phyloP scores from a whole-genome alignment of 2,888 invertebrate species.

The Amphipoea lucens region DNA sequence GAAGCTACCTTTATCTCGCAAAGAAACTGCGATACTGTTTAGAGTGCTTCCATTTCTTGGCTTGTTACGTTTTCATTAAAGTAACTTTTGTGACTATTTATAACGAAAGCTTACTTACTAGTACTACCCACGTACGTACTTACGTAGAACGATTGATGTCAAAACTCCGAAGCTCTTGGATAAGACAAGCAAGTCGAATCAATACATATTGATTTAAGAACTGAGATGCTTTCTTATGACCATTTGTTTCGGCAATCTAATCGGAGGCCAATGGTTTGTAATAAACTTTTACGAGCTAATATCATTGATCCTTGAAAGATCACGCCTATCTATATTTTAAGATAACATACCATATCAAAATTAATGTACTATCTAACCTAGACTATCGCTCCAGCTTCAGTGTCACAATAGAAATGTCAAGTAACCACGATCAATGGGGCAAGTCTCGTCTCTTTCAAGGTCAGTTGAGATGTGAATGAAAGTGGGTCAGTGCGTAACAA shows the following conservation, averaged over 20 bases:
- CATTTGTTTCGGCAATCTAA: slow-evolving; percentile 17
- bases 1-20: background rate
- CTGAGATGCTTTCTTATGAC: background rate
- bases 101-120: background rate
- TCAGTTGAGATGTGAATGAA: slow-evolving; percentile 62
- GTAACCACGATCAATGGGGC: slow-evolving; percentile 48
- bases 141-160: background rate
- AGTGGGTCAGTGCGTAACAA: slow-evolving; percentile 61
- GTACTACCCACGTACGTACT: background rate
- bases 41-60: background rate
- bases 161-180: background rate
- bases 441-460: slow-evolving; percentile 62
- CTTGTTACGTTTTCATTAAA: background rate
- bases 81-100: background rate
- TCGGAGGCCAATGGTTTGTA: slow-evolving; percentile 7
- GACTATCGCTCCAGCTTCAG: slow-evolving; percentile 3
- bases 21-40: background rate
- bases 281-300: slow-evolving; percentile 16
- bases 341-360: slow-evolving; percentile 7
- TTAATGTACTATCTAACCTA: slow-evolving; percentile 9
- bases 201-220: background rate
- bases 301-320: slow-evolving; percentile 25
- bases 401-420: slow-evolving; percentile 61
- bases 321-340: slow-evolving; percentile 14
- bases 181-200: background rate